These are phyloP conservation scores for Lysiphlebus fabarum DNA, from an alignment of 1,140 invertebrate genomes.

Conservation along the genomic window DNA sequence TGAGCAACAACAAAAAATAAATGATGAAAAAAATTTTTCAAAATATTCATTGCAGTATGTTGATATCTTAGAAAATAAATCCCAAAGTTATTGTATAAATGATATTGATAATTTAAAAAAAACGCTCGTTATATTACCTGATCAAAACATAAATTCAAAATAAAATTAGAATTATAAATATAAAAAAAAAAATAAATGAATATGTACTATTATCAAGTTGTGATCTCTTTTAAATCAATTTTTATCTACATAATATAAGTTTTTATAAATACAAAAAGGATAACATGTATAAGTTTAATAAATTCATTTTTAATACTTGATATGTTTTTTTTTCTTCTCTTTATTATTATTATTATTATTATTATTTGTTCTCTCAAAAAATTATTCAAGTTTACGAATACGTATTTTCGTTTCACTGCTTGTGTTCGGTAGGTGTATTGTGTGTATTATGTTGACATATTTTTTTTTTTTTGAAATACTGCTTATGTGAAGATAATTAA, in stretches of 20 bases:
- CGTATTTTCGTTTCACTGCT: conserved; percentile 2
- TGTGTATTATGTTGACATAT: too few species aligned
- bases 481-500: too few species aligned
- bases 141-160: conserved; percentile 2
- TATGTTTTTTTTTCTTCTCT: not conserved
- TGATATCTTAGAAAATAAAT: conserved; percentile 24
- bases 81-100: conserved; percentile 27
- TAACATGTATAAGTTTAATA: not conserved
- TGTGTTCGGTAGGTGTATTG: not conserved
- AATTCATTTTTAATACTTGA: too few species aligned
- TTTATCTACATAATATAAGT: not conserved
- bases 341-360: not conserved
- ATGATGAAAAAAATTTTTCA: conserved; percentile 11
- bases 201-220: not conserved
- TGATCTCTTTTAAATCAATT: not conserved
- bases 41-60: conserved; percentile 8
- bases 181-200: not conserved
- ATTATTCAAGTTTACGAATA: conserved; percentile 9
- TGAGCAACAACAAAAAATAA: conserved; percentile 10
- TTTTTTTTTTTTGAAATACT: conserved; percentile 3
- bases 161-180: not conserved
- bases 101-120: conserved; percentile 36
- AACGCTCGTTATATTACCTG: conserved; percentile 43
- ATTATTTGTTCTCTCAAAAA: conserved; percentile 8
- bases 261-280: not conserved